Evolutionary conservation across 2,113 vertebrate genomes (phyloP).

Genomic region (Gadus macrocephalus): DNA sequence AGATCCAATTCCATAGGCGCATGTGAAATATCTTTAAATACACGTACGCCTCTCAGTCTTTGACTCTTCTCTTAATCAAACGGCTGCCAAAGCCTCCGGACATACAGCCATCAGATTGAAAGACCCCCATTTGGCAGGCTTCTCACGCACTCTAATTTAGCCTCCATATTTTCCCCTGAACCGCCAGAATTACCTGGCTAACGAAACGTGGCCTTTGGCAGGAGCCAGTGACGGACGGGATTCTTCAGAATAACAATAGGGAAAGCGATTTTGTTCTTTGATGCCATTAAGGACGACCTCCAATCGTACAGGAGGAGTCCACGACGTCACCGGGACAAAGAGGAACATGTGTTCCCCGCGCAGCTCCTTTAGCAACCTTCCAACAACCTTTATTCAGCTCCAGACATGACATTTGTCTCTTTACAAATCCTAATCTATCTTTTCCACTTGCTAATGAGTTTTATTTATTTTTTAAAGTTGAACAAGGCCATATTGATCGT

Average conservation of each 20-base stretch:
- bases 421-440: conserved; percentile 9
- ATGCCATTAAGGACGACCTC: conserved; percentile 43
- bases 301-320: conserved; percentile 7
- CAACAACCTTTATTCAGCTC: neutral
- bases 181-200: conserved; percentile 56
- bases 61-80: too few species aligned
- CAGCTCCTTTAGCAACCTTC: neutral
- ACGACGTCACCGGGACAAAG: neutral
- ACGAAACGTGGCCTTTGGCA: conserved; percentile 46
- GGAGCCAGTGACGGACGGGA: conserved; percentile 23
- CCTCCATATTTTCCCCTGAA: conserved; percentile 55
- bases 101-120: too few species aligned
- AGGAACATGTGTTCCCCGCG: neutral
- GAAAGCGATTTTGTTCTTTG: conserved; percentile 32
- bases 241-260: conserved; percentile 48
- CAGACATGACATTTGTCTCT: conserved; percentile 2
- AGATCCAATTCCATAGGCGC: too few species aligned
- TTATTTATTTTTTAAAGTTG: neutral
- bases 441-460: conserved; percentile 3
- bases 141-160: conserved; percentile 50
- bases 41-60: too few species aligned
- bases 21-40: too few species aligned
- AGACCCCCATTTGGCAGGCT: conserved; percentile 38
- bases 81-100: too few species aligned
- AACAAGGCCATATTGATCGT: too few species aligned